Evolutionary conservation across 2,113 vertebrate species (phyloP), one percentile per base, ranked within the genome.

Genomic region (Cisticola juncidis): DNA sequence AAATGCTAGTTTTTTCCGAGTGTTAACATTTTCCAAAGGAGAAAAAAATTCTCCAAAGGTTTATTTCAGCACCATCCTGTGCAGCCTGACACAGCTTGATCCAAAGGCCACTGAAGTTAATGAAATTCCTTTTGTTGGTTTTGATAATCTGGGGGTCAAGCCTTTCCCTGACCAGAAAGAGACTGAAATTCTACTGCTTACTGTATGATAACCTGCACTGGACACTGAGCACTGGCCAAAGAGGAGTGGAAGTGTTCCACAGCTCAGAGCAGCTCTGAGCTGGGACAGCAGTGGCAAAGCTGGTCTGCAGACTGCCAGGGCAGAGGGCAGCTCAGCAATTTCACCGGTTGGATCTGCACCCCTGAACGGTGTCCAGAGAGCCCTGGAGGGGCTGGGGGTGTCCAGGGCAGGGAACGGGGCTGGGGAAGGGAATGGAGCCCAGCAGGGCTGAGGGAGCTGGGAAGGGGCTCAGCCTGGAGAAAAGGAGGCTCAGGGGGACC

Each of bases 51-150:
- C 81, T 90, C 73, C 26, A n/a, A 69, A 95, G 50, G 24, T 78
- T 74, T 69, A 14, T 91, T 85, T 89, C 78, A 66, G 79, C 81
- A 54, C 50, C 61, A 87, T 81, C 25, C 68, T 78, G 12, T 73
- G 50, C 78, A 91, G 50, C 57, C 57, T 85, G 58, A 65, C 93
- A 91, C 54, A 61, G 62, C 62, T 88, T 77, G 78, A 86, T 80
- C 62, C 87, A 77, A 70, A 94, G 92, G 68, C 71, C 81, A 66
- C 61, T 12, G 53, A 57, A 90, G 85, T 88, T 92, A 92, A 91
- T 92, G 64, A 86, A 86, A 88, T 84, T 4, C 50, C 50, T 86
- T 81, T 19, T 72, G 40, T 50, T 85, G 57, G 47, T 74, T 85
- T 85, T 36, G 12, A 45, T 51, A 65, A 71, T 60, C 36, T 94